phyloP scores from a whole-genome alignment of 2,888 invertebrate genomes.

The Gandaritis pyraliata region DNA sequence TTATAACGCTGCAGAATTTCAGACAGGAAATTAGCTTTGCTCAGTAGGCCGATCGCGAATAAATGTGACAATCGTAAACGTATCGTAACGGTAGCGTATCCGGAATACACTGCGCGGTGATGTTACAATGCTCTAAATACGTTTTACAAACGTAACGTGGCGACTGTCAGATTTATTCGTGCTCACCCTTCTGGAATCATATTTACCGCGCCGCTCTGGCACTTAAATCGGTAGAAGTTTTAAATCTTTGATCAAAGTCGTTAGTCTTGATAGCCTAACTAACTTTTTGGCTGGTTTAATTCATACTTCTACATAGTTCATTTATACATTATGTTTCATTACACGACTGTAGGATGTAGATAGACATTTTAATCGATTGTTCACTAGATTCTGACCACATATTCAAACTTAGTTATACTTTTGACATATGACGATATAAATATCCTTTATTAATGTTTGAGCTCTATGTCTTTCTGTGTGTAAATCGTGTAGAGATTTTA shows the following conservation, averaged over 20 bases:
- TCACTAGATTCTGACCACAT: conserved; percentile 42
- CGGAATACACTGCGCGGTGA: too few species aligned
- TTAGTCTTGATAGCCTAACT: conserved; percentile 34
- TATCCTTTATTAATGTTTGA: conserved; percentile 49
- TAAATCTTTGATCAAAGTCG: conserved; percentile 31
- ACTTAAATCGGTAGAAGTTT: conserved; percentile 40
- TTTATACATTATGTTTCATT: conserved; percentile 27
- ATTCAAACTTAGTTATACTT: conserved; percentile 43
- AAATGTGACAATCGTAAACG: too few species aligned
- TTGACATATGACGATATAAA: conserved; percentile 48
- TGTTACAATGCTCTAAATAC: too few species aligned
- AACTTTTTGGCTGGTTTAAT: conserved; percentile 27
- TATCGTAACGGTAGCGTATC: too few species aligned
- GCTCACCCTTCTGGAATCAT: conserved; percentile 60
- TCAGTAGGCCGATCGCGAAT: too few species aligned
- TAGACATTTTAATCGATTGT: conserved; percentile 41
- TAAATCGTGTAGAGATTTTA: conserved; percentile 35
- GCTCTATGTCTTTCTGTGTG: conserved; percentile 55
- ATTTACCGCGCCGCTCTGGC: conserved; percentile 53
- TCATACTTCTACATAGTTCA: conserved; percentile 33
- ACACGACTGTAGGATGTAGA: conserved; percentile 27
- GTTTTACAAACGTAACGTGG: too few species aligned
- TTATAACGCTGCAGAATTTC: conserved; percentile 61
- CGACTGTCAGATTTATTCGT: too few species aligned
- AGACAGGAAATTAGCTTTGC: conserved; percentile 56